A percentile compares a stretch with the other conserved stretches of the same genome.
Conservation (phyloP, 1,140 invertebrate genomes). For the Augochlora pura region DNA sequence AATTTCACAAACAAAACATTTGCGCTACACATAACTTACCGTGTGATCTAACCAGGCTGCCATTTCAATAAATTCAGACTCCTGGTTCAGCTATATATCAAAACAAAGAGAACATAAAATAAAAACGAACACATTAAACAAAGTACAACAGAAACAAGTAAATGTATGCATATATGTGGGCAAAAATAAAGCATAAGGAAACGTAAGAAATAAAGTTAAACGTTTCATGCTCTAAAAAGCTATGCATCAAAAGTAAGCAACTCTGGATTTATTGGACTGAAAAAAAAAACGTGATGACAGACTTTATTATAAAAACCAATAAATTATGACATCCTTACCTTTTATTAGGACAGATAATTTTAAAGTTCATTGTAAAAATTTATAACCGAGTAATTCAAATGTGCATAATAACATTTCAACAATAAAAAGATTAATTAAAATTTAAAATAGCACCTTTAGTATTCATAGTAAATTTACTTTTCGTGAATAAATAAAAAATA, state of each 20-base stretch:
- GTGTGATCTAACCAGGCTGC: slow-evolving; percentile 92
- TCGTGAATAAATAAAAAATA: slow-evolving; percentile 11
- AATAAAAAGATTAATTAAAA: slow-evolving; percentile 19
- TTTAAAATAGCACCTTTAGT: neutral
- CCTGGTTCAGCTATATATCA: slow-evolving; percentile 83
- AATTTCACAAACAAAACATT: slow-evolving; percentile 1
- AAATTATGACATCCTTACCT: slow-evolving; percentile 29
- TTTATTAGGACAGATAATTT: slow-evolving; percentile 21
- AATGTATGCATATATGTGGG: slow-evolving; percentile 31
- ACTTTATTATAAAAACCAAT: neutral
- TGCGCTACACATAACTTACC: slow-evolving; percentile 76
- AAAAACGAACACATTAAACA: slow-evolving; percentile 69
- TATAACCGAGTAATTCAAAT: slow-evolving; percentile 15
- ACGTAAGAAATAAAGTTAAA: slow-evolving; percentile 38
- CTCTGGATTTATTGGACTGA: neutral
- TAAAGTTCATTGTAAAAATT: slow-evolving; percentile 28
- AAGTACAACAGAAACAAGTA: slow-evolving; percentile 46
- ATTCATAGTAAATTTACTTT: neutral
- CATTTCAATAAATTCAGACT: slow-evolving; percentile 96
- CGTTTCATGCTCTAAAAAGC: slow-evolving; percentile 38
- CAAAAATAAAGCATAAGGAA: slow-evolving; percentile 46
- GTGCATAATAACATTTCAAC: slow-evolving; percentile 2
- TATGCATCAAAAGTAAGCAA: slow-evolving; percentile 27
- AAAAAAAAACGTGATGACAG: neutral
- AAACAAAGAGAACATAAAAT: slow-evolving; percentile 50